Base-by-base conservation (phyloP, 2,113 vertebrate species). In the Dendropsophus ebraccatus region DNA sequence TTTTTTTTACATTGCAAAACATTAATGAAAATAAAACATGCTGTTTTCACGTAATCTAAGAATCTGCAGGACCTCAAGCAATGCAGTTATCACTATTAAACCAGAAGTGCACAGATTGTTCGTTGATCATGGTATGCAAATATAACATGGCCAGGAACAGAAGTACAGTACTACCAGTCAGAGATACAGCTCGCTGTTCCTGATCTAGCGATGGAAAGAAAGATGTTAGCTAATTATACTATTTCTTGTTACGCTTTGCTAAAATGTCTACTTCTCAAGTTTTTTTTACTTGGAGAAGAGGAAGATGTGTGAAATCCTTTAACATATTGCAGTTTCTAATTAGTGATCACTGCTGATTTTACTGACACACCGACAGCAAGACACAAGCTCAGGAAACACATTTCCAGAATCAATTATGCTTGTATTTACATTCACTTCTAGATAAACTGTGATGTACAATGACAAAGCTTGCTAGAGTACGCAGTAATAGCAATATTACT, bases 301-400 rank as follows among this genome's bases (percentile, higher is more conserved):
- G 74, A 62, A 90, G 73, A 89, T 90, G 85, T 89, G 89, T 88
- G 88, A 87, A 89, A 86, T 81, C 87, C 89, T 85, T 88, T 89
- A 91, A 92, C 91, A 90, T 88, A 92, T 92, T 91, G 91, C 25
- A 65, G 84, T 91, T 93, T 92, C 92, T 94, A 93, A 93, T 95
- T 92, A 92, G 91, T 91, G 94, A 92, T 94, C 91, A 91, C 88
- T 19, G 60, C 82, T 88, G 91, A 91, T 93, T 94, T 92, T 88
- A 90, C 92, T 93, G 90, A 91, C 91, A 91, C 89, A 87, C 90
- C 74, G 87, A 89, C 90, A 88, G 81, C 87, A 90, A 92, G 81
- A 87, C 89, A 88, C 21, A 11, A 92, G 90, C 88, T 88, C 83
- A 47, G 85, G 49, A 87, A 88, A 87, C 73, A 74, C 87, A 87